Evolutionary conservation across 2,797 vertebrate species (phyloP).

Genomic region (Chaenodraco wilsoni): DNA sequence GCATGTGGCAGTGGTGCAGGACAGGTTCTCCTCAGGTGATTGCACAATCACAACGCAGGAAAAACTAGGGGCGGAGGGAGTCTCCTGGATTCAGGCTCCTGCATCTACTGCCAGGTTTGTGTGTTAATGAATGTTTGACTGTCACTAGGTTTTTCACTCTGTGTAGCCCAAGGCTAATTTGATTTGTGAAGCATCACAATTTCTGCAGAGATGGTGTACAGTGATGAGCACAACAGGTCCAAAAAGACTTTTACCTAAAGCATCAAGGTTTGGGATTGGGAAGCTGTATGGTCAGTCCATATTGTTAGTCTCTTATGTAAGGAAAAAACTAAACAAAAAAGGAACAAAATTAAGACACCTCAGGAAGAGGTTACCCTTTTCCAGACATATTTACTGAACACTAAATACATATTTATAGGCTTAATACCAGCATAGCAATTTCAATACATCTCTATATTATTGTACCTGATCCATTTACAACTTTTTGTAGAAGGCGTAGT

Average conservation of each 20-base stretch:
- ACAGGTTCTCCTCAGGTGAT: neutral
- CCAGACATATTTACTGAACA: neutral
- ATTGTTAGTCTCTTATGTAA: neutral
- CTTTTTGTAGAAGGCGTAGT: neutral
- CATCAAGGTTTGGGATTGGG: neutral
- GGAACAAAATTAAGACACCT: neutral
- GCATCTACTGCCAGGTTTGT: neutral
- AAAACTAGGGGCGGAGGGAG: neutral
- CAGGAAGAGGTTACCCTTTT: neutral
- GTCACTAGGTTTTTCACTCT: neutral
- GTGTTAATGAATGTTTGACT: neutral
- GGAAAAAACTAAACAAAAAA: too few species aligned
- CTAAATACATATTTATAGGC: neutral
- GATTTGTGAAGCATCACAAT: neutral
- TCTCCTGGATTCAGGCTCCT: slow-evolving; percentile 6
- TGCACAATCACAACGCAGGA: neutral
- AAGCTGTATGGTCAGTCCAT: neutral
- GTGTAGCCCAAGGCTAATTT: neutral
- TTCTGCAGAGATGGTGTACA: neutral
- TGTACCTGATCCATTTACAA: neutral
- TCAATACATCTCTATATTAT: neutral
- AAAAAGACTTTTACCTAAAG: neutral
- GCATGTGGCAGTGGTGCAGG: neutral
- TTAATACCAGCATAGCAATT: neutral
- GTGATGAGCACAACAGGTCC: neutral